Evolutionary conservation across 2,113 vertebrate species (phyloP), one percentile per base, ranked within the genome.

Genomic region (Cottus gobio): DNA sequence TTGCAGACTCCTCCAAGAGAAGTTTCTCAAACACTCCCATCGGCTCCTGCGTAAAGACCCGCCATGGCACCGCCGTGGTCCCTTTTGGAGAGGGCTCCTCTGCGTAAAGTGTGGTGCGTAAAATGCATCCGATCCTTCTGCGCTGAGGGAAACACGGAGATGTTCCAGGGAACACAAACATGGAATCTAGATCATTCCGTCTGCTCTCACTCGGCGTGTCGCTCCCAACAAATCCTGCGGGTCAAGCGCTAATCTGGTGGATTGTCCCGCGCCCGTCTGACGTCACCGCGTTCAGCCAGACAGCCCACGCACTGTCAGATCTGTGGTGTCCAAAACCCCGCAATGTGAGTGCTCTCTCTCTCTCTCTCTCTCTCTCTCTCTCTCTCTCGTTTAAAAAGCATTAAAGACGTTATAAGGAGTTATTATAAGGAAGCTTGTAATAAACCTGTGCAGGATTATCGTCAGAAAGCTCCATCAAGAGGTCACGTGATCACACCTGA

Each of bases 171-270:
- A 48, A 66, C 3, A 24, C 39, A 1, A 62, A 37, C 60, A 30
- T 48, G 30, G 13, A 64, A 52, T 64, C 52, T 58, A 58, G 52
- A 77, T 65, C 31, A 54, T 66, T 52, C 48, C 31, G 42, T 61
- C 42, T 56, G 74, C 50, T 58, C 31, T 26, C 64, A 37, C 24
- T 65, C 24, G 42, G 13, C 60, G 54, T 50, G 46, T 56, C 74
- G 42, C 70, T 77, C 26, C 34, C 52, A 69, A 87, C 85, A 89
- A 91, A 91, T 92, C 92, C 90, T 58, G 69, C 64, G 64, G 81
- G 80, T 90, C 84, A 86, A 34, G 81, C 82, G 44, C 82, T 93
- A 93, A 94, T 94, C 92, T 85, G 81, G 31, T 22, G 75, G 89
- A 77, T 84, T 89, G 83, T 75, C 30, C 54, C 20, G 1, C 46